A percentile compares a stretch with the other conserved stretches of the same genome.
phyloP scores from a whole-genome alignment of 1,140 invertebrate species.

The Scaptomyza pallida region DNA sequence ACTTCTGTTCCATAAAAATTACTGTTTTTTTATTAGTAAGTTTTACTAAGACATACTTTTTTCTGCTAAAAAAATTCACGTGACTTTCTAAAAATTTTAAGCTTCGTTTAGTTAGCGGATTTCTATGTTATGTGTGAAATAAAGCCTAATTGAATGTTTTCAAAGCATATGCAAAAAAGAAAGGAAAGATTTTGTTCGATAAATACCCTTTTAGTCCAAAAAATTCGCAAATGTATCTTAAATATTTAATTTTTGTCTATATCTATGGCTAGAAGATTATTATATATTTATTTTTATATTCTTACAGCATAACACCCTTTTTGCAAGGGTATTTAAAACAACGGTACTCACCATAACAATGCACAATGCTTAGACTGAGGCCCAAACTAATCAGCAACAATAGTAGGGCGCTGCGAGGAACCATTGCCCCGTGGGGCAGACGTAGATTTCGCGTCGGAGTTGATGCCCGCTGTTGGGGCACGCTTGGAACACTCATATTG shows the following conservation, averaged over 20 bases:
- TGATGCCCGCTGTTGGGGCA: slow-evolving; percentile 69
- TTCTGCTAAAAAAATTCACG: no score
- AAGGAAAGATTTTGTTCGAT: background rate
- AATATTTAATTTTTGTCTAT: background rate
- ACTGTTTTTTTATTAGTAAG: no score
- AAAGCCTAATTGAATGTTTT: slow-evolving; percentile 57
- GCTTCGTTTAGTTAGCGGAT: no score
- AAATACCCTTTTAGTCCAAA: background rate
- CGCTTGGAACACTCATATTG: slow-evolving; percentile 74
- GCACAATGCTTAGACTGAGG: slow-evolving; percentile 60
- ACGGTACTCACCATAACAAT: slow-evolving; percentile 79
- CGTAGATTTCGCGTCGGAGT: slow-evolving; percentile 21
- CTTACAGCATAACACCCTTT: background rate
- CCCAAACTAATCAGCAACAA: slow-evolving; percentile 69
- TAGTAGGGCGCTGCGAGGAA: slow-evolving; percentile 37
- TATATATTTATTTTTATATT: no score
- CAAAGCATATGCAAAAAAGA: slow-evolving; percentile 28
- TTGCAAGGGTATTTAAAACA: background rate
- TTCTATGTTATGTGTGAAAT: slow-evolving; percentile 17
- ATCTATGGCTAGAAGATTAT: no score
- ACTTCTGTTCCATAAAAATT: no score
- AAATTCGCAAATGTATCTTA: background rate
- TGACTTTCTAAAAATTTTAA: no score
- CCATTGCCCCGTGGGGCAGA: slow-evolving; percentile 33
- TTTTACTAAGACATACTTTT: no score